Percentiles rank a stretch among this genome's conserved stretches.
Conservation (phyloP, 1,140 invertebrate species). For the Idris sp. region DNA sequence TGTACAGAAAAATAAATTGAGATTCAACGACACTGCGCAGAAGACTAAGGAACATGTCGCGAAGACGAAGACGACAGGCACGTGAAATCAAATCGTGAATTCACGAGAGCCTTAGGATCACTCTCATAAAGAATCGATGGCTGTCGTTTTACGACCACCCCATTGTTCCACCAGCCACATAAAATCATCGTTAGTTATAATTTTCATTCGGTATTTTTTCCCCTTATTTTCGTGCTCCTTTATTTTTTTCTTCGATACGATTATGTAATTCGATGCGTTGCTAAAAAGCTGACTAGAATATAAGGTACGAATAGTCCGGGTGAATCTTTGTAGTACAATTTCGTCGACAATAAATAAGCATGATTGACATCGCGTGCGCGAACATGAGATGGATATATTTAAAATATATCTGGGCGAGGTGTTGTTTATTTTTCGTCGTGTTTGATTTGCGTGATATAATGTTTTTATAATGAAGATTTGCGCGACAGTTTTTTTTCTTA, state of each 20-base stretch:
- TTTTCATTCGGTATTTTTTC: not conserved
- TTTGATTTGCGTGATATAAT: constrained; percentile 29
- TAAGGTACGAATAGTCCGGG: constrained; percentile 69
- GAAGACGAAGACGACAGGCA: constrained; percentile 62
- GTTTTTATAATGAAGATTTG: too few relatives aligned
- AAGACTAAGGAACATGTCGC: constrained; percentile 64
- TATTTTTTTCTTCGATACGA: constrained; percentile 51
- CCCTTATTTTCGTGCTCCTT: constrained; percentile 15
- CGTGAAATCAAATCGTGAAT: constrained; percentile 44
- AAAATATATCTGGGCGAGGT: constrained; percentile 50
- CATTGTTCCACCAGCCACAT: constrained; percentile 31
- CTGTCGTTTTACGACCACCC: constrained; percentile 42
- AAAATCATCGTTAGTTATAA: constrained; percentile 12
- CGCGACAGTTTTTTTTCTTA: constrained; percentile 35
- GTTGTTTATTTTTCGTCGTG: constrained; percentile 26
- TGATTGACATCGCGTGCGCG: constrained; percentile 9
- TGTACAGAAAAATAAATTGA: too few relatives aligned
- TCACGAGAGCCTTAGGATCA: constrained; percentile 52
- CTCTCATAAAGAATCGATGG: constrained; percentile 29
- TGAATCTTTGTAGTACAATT: constrained; percentile 17
- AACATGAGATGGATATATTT: constrained; percentile 54
- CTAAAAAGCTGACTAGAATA: constrained; percentile 78
- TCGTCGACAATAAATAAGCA: not conserved
- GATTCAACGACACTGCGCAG: constrained; percentile 59
- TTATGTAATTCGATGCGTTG: constrained; percentile 73